Percentiles rank a stretch among this genome's conserved stretches.
Conservation (phyloP, 2,113 vertebrate species). For the Buteo buteo region DNA sequence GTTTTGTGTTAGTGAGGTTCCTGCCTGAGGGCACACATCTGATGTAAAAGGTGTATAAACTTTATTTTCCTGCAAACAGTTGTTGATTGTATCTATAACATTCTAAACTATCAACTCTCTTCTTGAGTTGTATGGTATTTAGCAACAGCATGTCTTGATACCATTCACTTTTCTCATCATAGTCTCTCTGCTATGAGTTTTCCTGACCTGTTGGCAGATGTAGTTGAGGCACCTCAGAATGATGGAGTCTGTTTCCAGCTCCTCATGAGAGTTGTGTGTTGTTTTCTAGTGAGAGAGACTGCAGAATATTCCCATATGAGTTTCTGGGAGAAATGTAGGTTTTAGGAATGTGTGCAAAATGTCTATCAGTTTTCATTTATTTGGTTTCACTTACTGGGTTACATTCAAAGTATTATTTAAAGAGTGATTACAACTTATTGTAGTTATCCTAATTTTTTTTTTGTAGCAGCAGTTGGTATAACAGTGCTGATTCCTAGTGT, state of each 20-base stretch:
- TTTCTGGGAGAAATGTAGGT: not conserved
- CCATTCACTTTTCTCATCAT: not conserved
- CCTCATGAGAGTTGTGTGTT: not conserved
- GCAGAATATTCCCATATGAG: accelerated
- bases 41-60: not conserved
- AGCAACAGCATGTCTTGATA: not conserved
- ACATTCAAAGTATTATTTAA: not conserved
- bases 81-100: not conserved
- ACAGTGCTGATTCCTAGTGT: not conserved
- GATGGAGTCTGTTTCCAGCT: not conserved
- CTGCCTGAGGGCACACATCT: accelerated
- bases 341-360: not conserved
- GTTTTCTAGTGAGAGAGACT: not conserved
- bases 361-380: not conserved
- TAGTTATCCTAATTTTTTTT: not conserved
- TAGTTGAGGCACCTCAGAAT: not conserved
- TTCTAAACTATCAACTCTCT: not conserved
- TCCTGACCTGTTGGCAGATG: not conserved
- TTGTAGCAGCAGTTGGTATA: not conserved
- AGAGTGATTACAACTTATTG: not conserved
- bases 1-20: not conserved
- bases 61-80: not conserved
- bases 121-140: not conserved
- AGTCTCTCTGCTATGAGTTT: not conserved
- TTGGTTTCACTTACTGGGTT: not conserved